Conservation (phyloP, 2,888 invertebrate genomes). For the Dicroscelio sp. region DNA sequence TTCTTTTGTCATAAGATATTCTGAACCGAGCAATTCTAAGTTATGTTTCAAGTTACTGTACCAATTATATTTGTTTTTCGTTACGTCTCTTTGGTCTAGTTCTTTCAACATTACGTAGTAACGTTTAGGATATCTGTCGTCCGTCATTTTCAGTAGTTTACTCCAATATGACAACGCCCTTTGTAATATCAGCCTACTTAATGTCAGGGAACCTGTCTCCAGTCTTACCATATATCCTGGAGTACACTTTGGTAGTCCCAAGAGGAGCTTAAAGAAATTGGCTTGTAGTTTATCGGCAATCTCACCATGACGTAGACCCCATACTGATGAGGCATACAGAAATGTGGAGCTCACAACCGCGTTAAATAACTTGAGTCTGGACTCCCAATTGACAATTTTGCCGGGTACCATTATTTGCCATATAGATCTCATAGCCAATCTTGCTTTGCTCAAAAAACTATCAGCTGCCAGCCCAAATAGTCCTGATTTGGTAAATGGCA, state of each 20-base stretch:
- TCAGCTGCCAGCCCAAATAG: constrained; percentile 1
- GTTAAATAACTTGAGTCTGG: constrained; percentile 35
- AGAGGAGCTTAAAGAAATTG: not conserved
- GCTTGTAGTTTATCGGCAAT: constrained; percentile 4
- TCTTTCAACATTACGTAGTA: too few relatives aligned
- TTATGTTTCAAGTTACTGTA: too few relatives aligned
- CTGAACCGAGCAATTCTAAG: too few relatives aligned
- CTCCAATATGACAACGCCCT: constrained; percentile 17
- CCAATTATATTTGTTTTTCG: too few relatives aligned
- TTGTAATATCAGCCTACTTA: not conserved
- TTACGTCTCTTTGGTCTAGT: too few relatives aligned
- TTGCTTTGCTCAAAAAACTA: constrained; percentile 19
- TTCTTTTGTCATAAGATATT: too few relatives aligned
- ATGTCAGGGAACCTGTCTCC: constrained; percentile 21
- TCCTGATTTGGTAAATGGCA: constrained; percentile 38
- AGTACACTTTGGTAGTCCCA: constrained; percentile 7
- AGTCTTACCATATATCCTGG: constrained; percentile 4
- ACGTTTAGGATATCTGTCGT: too few relatives aligned
- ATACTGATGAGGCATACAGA: not conserved
- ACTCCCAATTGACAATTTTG: constrained; percentile 21
- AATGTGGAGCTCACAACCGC: not conserved
- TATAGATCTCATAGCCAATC: constrained; percentile 41
- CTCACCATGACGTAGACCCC: not conserved
- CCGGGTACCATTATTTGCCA: constrained; percentile 20
- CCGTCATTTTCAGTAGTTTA: not conserved